phyloP scores from a whole-genome alignment of 2,113 vertebrate genomes.

The Dipodomys stephensi region DNA sequence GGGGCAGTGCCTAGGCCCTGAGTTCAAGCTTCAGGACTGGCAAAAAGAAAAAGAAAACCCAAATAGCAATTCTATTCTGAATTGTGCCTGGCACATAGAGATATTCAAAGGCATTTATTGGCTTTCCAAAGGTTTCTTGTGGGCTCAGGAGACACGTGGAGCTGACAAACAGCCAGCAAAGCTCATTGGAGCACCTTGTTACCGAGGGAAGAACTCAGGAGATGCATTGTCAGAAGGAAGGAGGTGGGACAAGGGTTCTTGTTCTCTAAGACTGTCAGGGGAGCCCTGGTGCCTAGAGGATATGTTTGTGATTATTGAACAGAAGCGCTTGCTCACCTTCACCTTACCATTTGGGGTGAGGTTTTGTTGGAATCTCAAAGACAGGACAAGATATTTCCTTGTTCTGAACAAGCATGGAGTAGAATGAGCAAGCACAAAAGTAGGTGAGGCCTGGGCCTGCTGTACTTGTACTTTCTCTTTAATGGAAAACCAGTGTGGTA shows the following conservation, averaged over 20 bases:
- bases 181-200: rapidly evolving
- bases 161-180: no score
- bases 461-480: not conserved
- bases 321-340: not conserved
- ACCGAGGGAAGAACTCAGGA: not conserved
- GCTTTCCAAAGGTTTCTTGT: not conserved
- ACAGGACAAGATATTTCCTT: not conserved
- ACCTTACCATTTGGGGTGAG: not conserved
- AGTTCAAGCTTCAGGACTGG: no score
- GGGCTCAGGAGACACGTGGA: not conserved
- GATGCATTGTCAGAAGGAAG: not conserved
- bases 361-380: not conserved
- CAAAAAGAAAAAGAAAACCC: not conserved
- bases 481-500: not conserved
- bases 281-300: not conserved
- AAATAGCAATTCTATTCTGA: not conserved
- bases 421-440: not conserved
- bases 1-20: no score
- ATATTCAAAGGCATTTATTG: not conserved
- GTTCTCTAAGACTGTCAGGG: not conserved
- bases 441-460: not conserved
- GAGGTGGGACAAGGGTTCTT: not conserved
- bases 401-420: not conserved
- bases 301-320: not conserved
- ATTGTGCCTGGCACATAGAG: not conserved